Evolutionary conservation across 2,113 vertebrate species (phyloP).

Genomic region (Zosterops borbonicus): DNA sequence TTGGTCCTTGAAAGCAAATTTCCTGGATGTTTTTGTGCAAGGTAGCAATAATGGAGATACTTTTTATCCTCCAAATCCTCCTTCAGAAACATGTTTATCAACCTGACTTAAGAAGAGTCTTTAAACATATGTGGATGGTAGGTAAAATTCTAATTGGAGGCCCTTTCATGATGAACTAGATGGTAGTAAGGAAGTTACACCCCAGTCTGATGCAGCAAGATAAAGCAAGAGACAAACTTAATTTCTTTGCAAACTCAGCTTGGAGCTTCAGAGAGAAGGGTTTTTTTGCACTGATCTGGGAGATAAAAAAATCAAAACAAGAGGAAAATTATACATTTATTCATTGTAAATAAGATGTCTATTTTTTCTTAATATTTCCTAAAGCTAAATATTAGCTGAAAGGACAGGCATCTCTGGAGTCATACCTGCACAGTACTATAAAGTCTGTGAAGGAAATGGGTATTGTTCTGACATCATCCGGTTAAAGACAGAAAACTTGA

Average conservation of each 20-base stretch:
- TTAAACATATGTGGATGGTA: neutral
- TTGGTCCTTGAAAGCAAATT: neutral
- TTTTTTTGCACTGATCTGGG: fast-evolving
- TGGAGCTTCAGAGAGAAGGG: neutral
- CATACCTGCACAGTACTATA: neutral
- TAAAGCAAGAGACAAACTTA: neutral
- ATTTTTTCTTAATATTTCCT: neutral
- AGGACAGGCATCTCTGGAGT: neutral
- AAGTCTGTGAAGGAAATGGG: neutral
- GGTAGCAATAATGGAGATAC: neutral
- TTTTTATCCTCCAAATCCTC: neutral
- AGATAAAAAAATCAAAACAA: neutral
- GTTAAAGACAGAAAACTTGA: neutral
- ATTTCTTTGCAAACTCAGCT: neutral
- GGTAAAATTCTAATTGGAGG: neutral
- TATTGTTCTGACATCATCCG: neutral
- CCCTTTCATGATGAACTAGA: neutral
- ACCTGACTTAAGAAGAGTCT: neutral
- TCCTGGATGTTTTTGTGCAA: neutral
- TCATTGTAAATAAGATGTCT: neutral
- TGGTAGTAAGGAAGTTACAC: neutral
- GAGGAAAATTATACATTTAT: neutral
- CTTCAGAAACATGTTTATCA: neutral
- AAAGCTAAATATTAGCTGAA: neutral
- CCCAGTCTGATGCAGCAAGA: neutral